These are phyloP conservation scores for Vireo griseus DNA, from an alignment of 2,797 vertebrate genomes.

Conservation along the genomic window DNA sequence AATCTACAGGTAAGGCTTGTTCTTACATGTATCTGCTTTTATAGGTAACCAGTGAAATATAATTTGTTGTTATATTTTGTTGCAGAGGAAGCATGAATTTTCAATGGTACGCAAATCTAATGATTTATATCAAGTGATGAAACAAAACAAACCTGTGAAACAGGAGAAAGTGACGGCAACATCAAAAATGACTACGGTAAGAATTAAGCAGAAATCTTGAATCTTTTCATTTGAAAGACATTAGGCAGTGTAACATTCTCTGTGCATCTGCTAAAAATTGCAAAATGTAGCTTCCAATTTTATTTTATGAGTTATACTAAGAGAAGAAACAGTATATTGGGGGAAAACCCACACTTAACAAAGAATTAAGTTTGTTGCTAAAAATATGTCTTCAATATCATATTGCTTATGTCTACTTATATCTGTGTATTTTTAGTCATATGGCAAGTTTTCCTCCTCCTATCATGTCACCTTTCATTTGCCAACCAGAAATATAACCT, in stretches of 20 bases:
- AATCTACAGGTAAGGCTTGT: slow-evolving; percentile 83
- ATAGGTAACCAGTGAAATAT: neutral
- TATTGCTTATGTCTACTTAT: neutral
- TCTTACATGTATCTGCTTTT: neutral
- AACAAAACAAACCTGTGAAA: slow-evolving; percentile 68
- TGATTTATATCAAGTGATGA: slow-evolving; percentile 31
- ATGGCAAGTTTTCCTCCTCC: neutral
- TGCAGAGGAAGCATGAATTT: slow-evolving; percentile 83
- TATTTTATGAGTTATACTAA: neutral
- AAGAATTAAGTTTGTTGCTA: neutral
- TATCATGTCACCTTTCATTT: neutral
- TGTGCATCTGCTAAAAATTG: neutral
- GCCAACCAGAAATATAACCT: neutral
- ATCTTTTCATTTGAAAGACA: fast-evolving
- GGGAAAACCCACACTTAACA: neutral
- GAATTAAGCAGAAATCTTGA: neutral
- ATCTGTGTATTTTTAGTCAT: neutral
- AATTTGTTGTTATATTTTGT: slow-evolving; percentile 15
- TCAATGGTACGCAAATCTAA: slow-evolving; percentile 68
- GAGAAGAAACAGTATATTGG: neutral
- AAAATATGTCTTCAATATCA: neutral
- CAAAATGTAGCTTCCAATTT: neutral
- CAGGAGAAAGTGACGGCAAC: slow-evolving; percentile 67
- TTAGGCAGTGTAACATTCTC: neutral
- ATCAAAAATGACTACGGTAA: slow-evolving; percentile 76